Evolutionary conservation across 35 echinoderm and acorn worm genomes (phyloP), one percentile per base, ranked within the genome.

Genomic region (Patiria miniata): DNA sequence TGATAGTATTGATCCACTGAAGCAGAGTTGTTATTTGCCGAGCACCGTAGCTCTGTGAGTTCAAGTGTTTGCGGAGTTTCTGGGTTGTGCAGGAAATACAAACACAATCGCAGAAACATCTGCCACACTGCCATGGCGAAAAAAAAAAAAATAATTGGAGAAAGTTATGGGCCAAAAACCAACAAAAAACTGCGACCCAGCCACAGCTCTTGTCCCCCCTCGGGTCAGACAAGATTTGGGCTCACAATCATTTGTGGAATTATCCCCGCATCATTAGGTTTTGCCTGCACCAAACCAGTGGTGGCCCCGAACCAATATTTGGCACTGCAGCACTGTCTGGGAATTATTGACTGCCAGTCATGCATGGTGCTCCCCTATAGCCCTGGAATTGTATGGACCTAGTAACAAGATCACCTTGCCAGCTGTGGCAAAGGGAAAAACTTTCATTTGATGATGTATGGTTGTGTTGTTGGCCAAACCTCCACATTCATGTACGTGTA

Each of bases 141-240:
- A n/a, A n/a, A 73, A 73, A 73, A 30, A 4, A 34, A 30, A 73
- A 9, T 22, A 22, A 28, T 73, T 22, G 34, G 65, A 73, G 34
- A 73, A 47, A 12, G 42, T 12, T 4, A 12, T 12, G 42, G 12
- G 4, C 42, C 42, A 47, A 47, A 4, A 47, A 34, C 65, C 3
- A 73, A 34, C n/a, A 34, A 26, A 73, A 73, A 61, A 73, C 14
- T 26, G 26, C 19, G 29, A 30, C 21, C 2, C 19, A 73, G 65
- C 26, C 29, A 10, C 65, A 28, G 34, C 65, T 23, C 23, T 34
- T 32, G 65, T 36, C 65, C 65, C 58, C 26, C 65, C 29, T 30
- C 23, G 14, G 65, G 65, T 73, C 65, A 73, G 65, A 73, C 65
- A 73, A 73, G 65, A 73, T 73, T 73, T 73, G 34, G 29, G 65